phyloP scores from a whole-genome alignment of 2,888 invertebrate species.

The Pyrrhia umbra region DNA sequence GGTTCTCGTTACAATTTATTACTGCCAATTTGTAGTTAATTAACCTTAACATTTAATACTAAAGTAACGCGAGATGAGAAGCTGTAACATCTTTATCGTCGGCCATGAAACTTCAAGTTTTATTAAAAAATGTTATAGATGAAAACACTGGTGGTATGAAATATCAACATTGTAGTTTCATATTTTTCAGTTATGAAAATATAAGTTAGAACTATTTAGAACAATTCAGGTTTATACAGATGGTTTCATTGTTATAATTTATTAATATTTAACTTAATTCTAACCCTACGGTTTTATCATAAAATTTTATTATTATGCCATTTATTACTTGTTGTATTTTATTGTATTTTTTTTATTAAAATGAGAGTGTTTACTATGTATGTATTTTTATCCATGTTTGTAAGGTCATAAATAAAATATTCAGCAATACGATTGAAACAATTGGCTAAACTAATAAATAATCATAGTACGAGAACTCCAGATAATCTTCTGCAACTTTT shows the following conservation, averaged over 20 bases:
- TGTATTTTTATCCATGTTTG: no score
- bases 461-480: no score
- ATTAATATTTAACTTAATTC: no score
- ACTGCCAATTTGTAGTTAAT: constrained; percentile 71
- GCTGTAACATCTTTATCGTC: constrained; percentile 44
- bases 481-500: no score
- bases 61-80: constrained; percentile 57
- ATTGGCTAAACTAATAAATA: no score
- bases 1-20: constrained; percentile 71
- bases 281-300: no score
- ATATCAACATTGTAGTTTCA: constrained; percentile 45
- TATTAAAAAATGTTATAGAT: constrained; percentile 43
- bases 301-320: no score
- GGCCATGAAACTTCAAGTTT: constrained; percentile 48
- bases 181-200: constrained; percentile 22
- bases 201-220: neutral
- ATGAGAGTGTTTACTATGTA: no score
- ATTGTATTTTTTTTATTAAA: no score
- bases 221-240: constrained; percentile 5
- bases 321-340: no score
- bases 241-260: neutral
- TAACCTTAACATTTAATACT: constrained; percentile 62
- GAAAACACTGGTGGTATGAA: constrained; percentile 32
- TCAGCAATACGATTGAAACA: no score
- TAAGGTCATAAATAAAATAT: no score